phyloP scores from a whole-genome alignment of 2,113 vertebrate genomes.

The Hiodon tergisus region DNA sequence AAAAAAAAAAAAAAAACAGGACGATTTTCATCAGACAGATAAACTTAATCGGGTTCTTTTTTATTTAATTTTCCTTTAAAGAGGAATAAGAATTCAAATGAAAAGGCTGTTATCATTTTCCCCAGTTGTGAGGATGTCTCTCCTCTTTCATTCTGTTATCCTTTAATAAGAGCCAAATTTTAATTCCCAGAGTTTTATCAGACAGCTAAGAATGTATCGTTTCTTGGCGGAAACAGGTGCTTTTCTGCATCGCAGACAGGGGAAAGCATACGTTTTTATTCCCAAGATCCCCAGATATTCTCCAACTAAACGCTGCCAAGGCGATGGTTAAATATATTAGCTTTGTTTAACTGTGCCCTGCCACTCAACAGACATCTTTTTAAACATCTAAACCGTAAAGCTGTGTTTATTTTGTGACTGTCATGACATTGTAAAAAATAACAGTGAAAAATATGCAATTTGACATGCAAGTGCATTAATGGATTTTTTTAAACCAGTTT shows the following conservation, averaged over 20 bases:
- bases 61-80: slow-evolving; percentile 5
- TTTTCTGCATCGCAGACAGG: slow-evolving; percentile 59
- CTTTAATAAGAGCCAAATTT: slow-evolving; percentile 24
- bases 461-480: neutral
- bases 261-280: slow-evolving; percentile 34
- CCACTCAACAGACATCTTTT: neutral
- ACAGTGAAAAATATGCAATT: neutral
- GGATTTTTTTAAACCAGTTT: neutral
- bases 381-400: neutral
- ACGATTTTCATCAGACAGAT: no score
- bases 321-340: neutral
- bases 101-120: slow-evolving; percentile 11
- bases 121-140: neutral
- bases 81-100: neutral
- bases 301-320: neutral
- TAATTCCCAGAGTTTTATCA: slow-evolving; percentile 60
- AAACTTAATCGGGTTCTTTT: neutral
- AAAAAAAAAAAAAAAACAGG: neutral
- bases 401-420: no score
- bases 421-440: neutral
- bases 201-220: slow-evolving; percentile 65
- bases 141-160: slow-evolving; percentile 17
- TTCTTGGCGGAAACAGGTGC: slow-evolving; percentile 59
- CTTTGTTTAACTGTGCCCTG: neutral
- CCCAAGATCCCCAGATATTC: neutral